Evolutionary conservation across 2,888 invertebrate species (phyloP), one percentile per base, ranked within the genome.

Genomic region (Hirudinaria manillensis): DNA sequence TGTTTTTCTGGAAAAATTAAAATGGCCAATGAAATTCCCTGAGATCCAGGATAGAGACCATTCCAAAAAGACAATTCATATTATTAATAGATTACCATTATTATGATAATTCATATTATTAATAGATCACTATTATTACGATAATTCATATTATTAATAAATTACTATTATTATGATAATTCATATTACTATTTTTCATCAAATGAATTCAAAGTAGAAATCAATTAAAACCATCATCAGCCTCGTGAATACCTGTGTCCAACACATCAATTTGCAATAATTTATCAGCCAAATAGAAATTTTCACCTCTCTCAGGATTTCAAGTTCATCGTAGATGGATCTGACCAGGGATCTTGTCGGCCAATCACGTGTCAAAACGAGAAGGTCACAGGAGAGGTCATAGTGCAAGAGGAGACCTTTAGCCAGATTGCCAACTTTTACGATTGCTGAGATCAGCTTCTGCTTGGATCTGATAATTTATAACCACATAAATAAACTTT

Each of bases 351-450:
- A 45, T n/a, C 24, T 34, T 2, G 70, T 70, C 38, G 70, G 70
- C 70, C 70, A 70, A 45, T 70, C 70, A 2, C 38, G 45, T 3
- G 38, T 70, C 24, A 70, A 38, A n/a, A 70, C 70, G 16, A 70
- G 70, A 27, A 70, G 70, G 70, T 70, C 70, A 24, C 24, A 45
- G 36, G 27, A 6, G 21, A 70, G 51, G 51, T 45, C 36, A 27
- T n/a, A 36, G 38, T 34, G 34, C 36, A 45, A 45, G 19, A 70
- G 38, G 4, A 70, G 70, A 1, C 70, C 70, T 45, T 32, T 24
- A 10, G 68, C 36, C n/a, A 68, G 29, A 29, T n/a, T 61, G 61
- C 61, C 61, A 61, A 61, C 29, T n/a, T 29, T 61, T 61, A 29
- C 29, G 7, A 61, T n/a, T 13, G 24, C 6, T 61, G 24, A 27